These are phyloP conservation scores for Eupsilia transversa DNA, from an alignment of 2,888 invertebrate genomes.

Conservation along the genomic window DNA sequence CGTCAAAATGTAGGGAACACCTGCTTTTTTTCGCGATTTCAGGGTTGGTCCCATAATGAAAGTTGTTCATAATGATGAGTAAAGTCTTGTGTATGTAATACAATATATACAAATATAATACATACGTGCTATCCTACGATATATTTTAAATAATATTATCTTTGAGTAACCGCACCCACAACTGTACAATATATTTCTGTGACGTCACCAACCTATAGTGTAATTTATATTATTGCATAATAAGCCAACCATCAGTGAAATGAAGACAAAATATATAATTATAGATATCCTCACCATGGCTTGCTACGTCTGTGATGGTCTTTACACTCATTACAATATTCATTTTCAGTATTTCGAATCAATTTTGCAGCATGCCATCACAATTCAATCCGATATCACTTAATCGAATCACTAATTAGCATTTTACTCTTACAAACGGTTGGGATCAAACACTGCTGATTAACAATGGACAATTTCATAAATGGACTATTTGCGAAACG, in stretches of 20 bases:
- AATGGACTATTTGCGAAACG: slow-evolving; percentile 71
- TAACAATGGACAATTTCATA: slow-evolving; percentile 73
- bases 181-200: not conserved
- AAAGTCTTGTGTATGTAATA: too few relatives aligned
- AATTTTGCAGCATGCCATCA: slow-evolving; percentile 48
- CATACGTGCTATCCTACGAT: not conserved
- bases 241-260: not conserved
- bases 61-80: too few relatives aligned
- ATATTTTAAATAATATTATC: not conserved
- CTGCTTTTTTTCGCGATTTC: too few relatives aligned
- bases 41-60: too few relatives aligned
- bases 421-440: slow-evolving; percentile 69
- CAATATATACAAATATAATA: not conserved
- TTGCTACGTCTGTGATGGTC: not conserved
- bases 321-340: slow-evolving; percentile 19
- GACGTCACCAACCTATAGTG: not conserved
- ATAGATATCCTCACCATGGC: not conserved
- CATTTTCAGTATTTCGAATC: slow-evolving; percentile 49
- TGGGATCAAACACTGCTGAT: slow-evolving; percentile 71
- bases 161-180: not conserved
- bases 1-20: too few relatives aligned
- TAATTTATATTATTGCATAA: not conserved
- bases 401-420: slow-evolving; percentile 78
- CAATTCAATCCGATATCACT: slow-evolving; percentile 72
- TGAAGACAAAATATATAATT: not conserved